phyloP scores from a whole-genome alignment of 1,140 invertebrate species.

The Phocides pigmalion region DNA sequence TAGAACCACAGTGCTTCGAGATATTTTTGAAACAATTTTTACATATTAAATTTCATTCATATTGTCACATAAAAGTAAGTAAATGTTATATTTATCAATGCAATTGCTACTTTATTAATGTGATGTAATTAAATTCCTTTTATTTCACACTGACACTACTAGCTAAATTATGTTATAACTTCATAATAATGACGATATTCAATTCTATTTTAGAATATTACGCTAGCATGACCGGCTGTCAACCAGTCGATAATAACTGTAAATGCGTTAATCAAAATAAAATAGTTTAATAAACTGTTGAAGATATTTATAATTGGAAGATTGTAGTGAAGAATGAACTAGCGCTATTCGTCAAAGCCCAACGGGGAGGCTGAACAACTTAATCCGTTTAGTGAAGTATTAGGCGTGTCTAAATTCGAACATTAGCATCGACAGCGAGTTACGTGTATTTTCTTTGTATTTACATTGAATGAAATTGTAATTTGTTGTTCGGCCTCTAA shows the following conservation, averaged over 20 bases:
- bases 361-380: slow-evolving; percentile 57
- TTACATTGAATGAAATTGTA: slow-evolving; percentile 81
- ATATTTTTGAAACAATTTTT: not conserved
- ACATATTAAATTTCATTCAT: too few relatives aligned
- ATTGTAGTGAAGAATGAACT: slow-evolving; percentile 51
- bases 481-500: slow-evolving; percentile 72
- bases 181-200: not conserved
- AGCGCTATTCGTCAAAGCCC: slow-evolving; percentile 50
- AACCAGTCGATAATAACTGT: not conserved
- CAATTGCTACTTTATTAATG: too few relatives aligned
- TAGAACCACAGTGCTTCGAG: not conserved
- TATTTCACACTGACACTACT: too few relatives aligned
- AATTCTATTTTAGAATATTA: not conserved
- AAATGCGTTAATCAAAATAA: slow-evolving; percentile 5
- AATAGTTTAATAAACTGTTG: slow-evolving; percentile 28
- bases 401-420: slow-evolving; percentile 68
- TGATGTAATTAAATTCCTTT: too few relatives aligned
- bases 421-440: slow-evolving; percentile 61
- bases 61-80: too few relatives aligned
- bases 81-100: too few relatives aligned
- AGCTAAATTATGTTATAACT: too few relatives aligned
- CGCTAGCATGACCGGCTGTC: not conserved
- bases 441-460: slow-evolving; percentile 56
- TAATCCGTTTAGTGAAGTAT: slow-evolving; percentile 69
- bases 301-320: slow-evolving; percentile 24